Base-by-base conservation (phyloP, 2,797 vertebrate genomes). In the Oreortyx pictus region DNA sequence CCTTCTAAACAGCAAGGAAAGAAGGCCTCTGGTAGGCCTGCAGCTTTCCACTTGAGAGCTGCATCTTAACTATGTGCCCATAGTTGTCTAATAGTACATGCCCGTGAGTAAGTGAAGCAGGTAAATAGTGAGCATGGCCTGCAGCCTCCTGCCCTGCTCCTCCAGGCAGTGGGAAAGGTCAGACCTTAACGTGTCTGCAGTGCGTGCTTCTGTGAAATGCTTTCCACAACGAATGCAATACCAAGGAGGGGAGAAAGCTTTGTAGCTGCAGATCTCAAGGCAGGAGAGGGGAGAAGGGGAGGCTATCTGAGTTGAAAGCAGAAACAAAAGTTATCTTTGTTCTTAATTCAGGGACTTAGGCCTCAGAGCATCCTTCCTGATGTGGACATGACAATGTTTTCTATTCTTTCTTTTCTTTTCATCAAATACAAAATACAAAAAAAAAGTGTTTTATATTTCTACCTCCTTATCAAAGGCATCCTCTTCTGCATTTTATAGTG, bases 81-180 rank as follows among this genome's bases (percentile, higher is more conserved):
- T 14, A 49, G 44, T 72, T 64, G 14, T 7, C 59, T 49, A 31
- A 24, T 31, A 57, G 7, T 27, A 47, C 23, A 6, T 14, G 16
- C 10, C 60, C 50, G 5, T 29, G 23, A 0, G 0, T 14, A 15
- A 43, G 29, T 6, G 18, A 10, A 64, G 37, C 17, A 0, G 4
- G 60, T 33, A 61, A 72, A 9, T 2, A 1, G 14, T 18, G 33
- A 59, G 27, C 3, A 2, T 11, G n/a, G 24, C 19, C 60, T 52
- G 33, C 46, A 66, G 14, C 9, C 11, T 91, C 11, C 46, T 72
- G 41, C 13, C 5, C 14, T 37, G 16, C 33, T 29, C 17, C 46
- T 52, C 22, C 2, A 52, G 20, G 15, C 16, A 4, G 22, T 24
- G 57, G 8, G 9, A 5, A 70, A 15, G 39, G 67, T 49, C 37